These are phyloP conservation scores for Cephalophus harveyi DNA, from an alignment of 2,113 vertebrate genomes.

Conservation along the genomic window DNA sequence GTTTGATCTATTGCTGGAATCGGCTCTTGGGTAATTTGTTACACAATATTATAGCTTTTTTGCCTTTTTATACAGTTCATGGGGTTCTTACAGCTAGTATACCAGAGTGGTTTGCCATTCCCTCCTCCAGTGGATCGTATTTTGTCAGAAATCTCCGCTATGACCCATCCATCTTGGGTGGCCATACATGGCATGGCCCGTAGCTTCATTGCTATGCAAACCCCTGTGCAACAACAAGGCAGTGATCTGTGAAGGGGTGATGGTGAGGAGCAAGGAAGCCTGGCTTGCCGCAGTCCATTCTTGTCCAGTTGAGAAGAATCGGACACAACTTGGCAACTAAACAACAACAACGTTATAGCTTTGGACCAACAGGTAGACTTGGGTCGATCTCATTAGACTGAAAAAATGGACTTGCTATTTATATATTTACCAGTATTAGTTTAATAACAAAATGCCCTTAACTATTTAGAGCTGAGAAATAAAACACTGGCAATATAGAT, in stretches of 20 bases:
- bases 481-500: not conserved
- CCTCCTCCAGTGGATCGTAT: not conserved
- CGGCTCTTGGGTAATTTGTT: not conserved
- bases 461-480: not conserved
- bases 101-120: not conserved
- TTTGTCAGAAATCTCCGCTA: not conserved
- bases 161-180: not conserved
- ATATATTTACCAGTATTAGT: not conserved
- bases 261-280: not conserved
- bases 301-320: not conserved
- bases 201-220: not conserved
- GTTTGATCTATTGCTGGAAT: not conserved
- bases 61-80: not conserved
- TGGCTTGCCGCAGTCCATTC: not conserved
- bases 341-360: not conserved
- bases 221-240: not conserved
- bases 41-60: not conserved
- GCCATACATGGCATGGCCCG: rapidly evolving
- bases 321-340: not conserved
- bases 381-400: not conserved
- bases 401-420: not conserved
- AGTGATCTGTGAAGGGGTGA: not conserved
- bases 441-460: not conserved
- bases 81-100: not conserved
- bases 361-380: not conserved